Evolutionary conservation across 2,797 vertebrate genomes (phyloP).

Genomic region (Onychomys arenicola): DNA sequence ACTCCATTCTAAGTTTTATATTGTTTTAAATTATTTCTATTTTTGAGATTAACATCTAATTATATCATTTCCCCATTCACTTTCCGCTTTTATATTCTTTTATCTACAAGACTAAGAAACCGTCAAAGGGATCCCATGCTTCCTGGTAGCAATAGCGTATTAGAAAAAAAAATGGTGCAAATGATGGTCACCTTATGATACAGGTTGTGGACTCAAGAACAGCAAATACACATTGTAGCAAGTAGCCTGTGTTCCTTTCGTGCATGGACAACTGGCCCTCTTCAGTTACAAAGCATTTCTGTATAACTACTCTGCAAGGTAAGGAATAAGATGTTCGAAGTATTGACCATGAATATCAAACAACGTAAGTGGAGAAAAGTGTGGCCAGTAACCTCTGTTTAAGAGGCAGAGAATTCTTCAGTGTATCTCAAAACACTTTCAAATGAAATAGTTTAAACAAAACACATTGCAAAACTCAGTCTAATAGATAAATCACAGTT

Average conservation of each 20-base stretch:
- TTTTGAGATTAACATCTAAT: not conserved
- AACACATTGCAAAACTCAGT: not conserved
- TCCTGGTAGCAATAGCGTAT: not conserved
- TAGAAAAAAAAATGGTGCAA: slow-evolving; percentile 54
- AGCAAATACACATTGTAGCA: not conserved
- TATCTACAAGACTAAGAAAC: not conserved
- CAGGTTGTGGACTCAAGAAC: not conserved
- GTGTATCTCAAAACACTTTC: slow-evolving; percentile 50
- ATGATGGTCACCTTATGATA: not conserved
- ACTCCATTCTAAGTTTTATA: not conserved
- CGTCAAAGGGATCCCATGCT: not conserved
- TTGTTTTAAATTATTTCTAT: not conserved
- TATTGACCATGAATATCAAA: not conserved
- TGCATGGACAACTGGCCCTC: not conserved
- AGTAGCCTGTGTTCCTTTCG: not conserved
- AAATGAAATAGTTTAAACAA: slow-evolving; percentile 25
- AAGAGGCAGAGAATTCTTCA: slow-evolving; percentile 11
- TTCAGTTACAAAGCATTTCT: not conserved
- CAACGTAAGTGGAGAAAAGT: slow-evolving; percentile 32
- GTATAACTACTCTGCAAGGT: not conserved
- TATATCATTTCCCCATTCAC: not conserved
- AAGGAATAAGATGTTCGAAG: not conserved
- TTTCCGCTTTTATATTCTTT: not conserved
- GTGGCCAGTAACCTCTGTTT: not conserved
- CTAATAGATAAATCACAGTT: not conserved